Evolutionary conservation across 1,140 invertebrate species (phyloP), one percentile per base, ranked within the genome.

Genomic region (Leptinotarsa defecta): DNA sequence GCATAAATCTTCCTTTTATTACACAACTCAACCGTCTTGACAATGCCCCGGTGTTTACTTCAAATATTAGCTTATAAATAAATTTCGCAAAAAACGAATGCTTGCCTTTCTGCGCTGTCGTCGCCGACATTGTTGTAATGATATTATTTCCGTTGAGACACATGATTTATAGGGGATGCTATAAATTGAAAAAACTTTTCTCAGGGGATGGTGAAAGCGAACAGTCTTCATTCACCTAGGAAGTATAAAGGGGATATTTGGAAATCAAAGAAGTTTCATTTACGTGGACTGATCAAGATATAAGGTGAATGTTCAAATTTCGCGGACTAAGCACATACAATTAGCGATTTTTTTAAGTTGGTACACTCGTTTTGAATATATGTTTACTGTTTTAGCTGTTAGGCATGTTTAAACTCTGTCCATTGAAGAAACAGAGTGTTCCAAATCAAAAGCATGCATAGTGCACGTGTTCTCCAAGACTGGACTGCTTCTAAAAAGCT

Each of bases 11-110:
- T 76, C 17, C 71, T 75, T 78, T 78, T 78, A 78, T 78, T 78
- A 62, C 70, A 43, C 24, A 73, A 78, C 74, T 78, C 75, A 73
- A 72, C 71, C 74, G 75, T 78, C 75, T 61, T 73, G 62, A 69
- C 57, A 34, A 65, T 64, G 65, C 43, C 43, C 17, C 63, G 61
- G 65, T 78, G 77, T 78, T 78, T 78, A 68, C 77, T 73, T 78
- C 75, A 78, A 78, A 78, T 78, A 78, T 78, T 78, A 78, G 77
- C 77, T 76, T 74, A 78, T 57, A 57, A 57, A 57, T 57, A 78
- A 78, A 75, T 78, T 75, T 78, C 73, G 73, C 77, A 78, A 78
- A 77, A 78, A 78, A 57, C 77, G 77, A 76, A 78, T 78, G 68
- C 74, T 73, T 76, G 65, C 65, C 65, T 22, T 68, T 27, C 65